These are phyloP conservation scores for Tinamus major DNA, from an alignment of 2,797 vertebrate genomes.

Conservation along the genomic window DNA sequence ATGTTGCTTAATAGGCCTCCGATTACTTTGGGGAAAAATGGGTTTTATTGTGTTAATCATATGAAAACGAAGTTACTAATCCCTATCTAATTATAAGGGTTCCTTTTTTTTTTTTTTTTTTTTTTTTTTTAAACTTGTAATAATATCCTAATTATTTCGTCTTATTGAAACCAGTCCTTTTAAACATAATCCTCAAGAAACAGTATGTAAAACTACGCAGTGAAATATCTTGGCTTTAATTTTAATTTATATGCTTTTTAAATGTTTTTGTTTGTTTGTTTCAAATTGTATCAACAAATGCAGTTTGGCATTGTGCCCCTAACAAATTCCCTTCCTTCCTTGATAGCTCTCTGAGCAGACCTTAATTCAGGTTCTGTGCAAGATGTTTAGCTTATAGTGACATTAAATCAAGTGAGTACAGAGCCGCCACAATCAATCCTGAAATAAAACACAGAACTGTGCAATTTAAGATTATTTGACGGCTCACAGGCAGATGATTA, in stretches of 20 bases:
- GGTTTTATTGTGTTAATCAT: constrained; percentile 63
- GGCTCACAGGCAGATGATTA: constrained; percentile 70
- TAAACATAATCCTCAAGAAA: constrained; percentile 54
- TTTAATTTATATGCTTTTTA: constrained; percentile 27
- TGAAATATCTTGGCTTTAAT: constrained; percentile 45
- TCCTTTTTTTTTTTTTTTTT: background rate
- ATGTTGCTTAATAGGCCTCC: constrained; percentile 55
- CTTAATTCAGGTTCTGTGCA: constrained; percentile 56
- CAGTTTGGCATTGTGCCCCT: background rate
- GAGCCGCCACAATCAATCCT: constrained; percentile 53
- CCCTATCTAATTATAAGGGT: constrained; percentile 67
- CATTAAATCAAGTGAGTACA: constrained; percentile 63
- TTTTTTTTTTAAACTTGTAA: constrained; percentile 18
- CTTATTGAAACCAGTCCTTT: constrained; percentile 50
- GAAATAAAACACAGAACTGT: constrained; percentile 65
- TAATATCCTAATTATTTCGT: constrained; percentile 68
- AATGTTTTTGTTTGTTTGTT: background rate
- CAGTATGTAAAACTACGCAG: constrained; percentile 34
- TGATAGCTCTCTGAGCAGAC: constrained; percentile 45
- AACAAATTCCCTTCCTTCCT: constrained; percentile 36
- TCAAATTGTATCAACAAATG: constrained; percentile 14
- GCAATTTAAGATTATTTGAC: constrained; percentile 77
- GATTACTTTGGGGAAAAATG: constrained; percentile 64
- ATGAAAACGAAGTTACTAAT: constrained; percentile 69
- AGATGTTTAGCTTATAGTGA: constrained; percentile 35